Conservation (phyloP, 2,113 vertebrate genomes). For the Paedocypris sp. region DNA sequence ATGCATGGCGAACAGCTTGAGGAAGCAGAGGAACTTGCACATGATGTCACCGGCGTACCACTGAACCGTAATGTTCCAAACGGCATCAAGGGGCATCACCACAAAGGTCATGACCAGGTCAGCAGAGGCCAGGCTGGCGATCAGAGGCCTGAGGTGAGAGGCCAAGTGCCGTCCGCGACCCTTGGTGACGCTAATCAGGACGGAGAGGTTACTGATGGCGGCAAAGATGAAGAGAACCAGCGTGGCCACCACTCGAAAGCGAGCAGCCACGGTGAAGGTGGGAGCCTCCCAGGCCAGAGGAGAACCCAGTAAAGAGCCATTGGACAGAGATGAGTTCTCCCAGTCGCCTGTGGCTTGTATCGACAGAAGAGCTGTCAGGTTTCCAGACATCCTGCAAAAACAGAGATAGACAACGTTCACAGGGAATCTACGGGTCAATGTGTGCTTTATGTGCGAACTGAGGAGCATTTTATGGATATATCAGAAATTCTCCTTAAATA, state of each 20-base stretch:
- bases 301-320: slow-evolving; percentile 16
- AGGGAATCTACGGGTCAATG: too few relatives aligned
- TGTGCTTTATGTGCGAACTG: too few relatives aligned
- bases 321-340: slow-evolving; percentile 20
- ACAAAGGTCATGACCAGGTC: slow-evolving; percentile 68
- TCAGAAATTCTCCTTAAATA: too few relatives aligned
- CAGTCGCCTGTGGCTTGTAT: not conserved
- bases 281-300: slow-evolving; percentile 48
- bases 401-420: not conserved
- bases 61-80: slow-evolving; percentile 66
- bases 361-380: slow-evolving; percentile 9
- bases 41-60: slow-evolving; percentile 57
- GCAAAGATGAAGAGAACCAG: slow-evolving; percentile 58
- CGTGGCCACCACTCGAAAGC: slow-evolving; percentile 56
- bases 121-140: slow-evolving; percentile 57
- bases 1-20: slow-evolving; percentile 67
- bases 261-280: slow-evolving; percentile 56
- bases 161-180: slow-evolving; percentile 55
- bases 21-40: slow-evolving; percentile 62
- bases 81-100: slow-evolving; percentile 64
- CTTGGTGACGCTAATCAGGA: slow-evolving; percentile 52
- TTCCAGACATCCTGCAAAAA: slow-evolving; percentile 34
- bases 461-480: too few relatives aligned
- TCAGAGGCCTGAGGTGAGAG: slow-evolving; percentile 59
- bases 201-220: slow-evolving; percentile 54